These are phyloP conservation scores for Beaufortia kweichowensis DNA, from an alignment of 2,113 vertebrate species.

Conservation along the genomic window DNA sequence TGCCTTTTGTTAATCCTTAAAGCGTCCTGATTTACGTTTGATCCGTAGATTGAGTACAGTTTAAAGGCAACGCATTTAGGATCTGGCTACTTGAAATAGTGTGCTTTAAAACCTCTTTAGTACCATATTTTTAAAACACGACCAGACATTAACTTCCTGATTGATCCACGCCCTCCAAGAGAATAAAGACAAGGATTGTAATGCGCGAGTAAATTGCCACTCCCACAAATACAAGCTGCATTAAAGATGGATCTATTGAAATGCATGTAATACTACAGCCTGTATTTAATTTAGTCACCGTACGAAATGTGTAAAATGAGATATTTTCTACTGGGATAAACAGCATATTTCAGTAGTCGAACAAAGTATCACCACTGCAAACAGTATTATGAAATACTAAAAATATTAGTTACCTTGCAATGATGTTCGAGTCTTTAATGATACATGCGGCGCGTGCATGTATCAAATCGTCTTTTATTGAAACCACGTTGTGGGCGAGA, in stretches of 20 bases:
- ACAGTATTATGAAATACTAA: slow-evolving; percentile 1
- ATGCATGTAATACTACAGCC: not conserved
- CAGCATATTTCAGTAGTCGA: not conserved
- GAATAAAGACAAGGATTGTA: slow-evolving; percentile 22
- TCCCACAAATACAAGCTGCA: slow-evolving; percentile 26
- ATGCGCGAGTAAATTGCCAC: slow-evolving; percentile 18
- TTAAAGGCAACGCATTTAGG: not conserved
- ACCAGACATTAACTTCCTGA: slow-evolving; percentile 18
- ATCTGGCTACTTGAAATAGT: no score
- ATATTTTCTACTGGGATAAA: slow-evolving; percentile 16
- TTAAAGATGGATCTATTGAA: slow-evolving; percentile 9
- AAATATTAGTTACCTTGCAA: slow-evolving; percentile 33
- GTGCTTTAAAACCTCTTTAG: no score
- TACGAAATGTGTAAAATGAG: not conserved
- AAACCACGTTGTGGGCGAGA: slow-evolving; percentile 30
- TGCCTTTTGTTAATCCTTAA: not conserved
- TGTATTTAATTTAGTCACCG: not conserved
- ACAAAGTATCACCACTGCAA: not conserved
- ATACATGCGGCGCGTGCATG: not conserved
- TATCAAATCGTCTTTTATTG: not conserved
- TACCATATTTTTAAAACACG: not conserved
- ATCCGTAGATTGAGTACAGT: not conserved
- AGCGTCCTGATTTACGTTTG: not conserved
- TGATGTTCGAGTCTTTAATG: slow-evolving; percentile 15
- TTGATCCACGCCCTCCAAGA: slow-evolving; percentile 26